Percentiles rank a stretch among this genome's conserved stretches.
Conservation (phyloP, 2,113 vertebrate species). For the Thryonomys swinderianus region DNA sequence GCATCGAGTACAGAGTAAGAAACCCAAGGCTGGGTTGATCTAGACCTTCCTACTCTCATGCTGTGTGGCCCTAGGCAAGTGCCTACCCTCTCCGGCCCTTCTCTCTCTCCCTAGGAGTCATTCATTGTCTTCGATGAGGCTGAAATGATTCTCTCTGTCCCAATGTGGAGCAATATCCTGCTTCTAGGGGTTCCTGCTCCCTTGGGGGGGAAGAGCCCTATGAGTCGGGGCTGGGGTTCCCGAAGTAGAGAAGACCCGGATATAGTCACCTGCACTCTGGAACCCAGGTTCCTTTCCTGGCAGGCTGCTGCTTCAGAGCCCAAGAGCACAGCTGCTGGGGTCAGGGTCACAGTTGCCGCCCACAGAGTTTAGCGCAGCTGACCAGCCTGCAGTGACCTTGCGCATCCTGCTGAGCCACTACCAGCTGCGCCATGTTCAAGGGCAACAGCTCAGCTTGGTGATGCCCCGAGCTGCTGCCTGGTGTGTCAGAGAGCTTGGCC, state of each 20-base stretch:
- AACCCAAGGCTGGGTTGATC: not conserved
- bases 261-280: not conserved
- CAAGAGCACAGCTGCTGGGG: no score
- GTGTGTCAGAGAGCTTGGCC: not conserved
- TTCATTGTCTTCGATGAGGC: not conserved
- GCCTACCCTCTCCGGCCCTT: not conserved
- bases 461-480: not conserved
- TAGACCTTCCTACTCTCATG: not conserved
- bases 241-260: not conserved
- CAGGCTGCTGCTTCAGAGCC: no score
- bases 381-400: not conserved
- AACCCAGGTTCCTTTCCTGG: not conserved
- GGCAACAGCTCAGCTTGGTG: not conserved
- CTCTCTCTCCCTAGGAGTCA: not conserved
- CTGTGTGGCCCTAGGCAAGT: not conserved
- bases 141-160: not conserved
- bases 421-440: constrained; percentile 37
- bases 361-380: not conserved
- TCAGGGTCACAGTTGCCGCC: not conserved
- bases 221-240: not conserved
- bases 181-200: not conserved
- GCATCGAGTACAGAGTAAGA: not conserved
- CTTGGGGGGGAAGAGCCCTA: not conserved
- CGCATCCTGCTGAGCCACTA: not conserved
- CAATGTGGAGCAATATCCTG: no score